phyloP scores from a whole-genome alignment of 1,140 invertebrate genomes.

The Macrotrachela quadricornifera region DNA sequence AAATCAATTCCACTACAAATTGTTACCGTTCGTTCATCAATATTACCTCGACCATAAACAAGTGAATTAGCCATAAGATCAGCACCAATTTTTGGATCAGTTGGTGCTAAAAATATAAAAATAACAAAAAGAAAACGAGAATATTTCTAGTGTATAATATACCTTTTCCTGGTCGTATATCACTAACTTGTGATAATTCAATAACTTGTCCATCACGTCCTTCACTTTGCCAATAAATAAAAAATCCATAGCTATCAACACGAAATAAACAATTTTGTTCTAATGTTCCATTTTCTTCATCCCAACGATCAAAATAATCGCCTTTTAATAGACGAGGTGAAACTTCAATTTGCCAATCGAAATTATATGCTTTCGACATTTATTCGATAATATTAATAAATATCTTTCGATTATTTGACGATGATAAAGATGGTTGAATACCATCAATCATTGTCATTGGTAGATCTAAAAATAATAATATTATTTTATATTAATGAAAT shows the following conservation, averaged over 20 bases:
- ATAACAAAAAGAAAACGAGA: too few species aligned
- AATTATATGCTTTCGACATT: slow-evolving; percentile 91
- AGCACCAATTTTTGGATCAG: too few species aligned
- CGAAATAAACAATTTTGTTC: slow-evolving; percentile 71
- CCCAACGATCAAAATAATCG: slow-evolving; percentile 75
- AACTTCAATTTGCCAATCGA: slow-evolving; percentile 85
- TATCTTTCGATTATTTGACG: too few species aligned
- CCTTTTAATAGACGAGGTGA: slow-evolving; percentile 63
- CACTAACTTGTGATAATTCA: slow-evolving; percentile 86
- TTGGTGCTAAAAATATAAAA: too few species aligned
- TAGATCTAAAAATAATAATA: too few species aligned
- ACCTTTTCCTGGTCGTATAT: slow-evolving; percentile 52
- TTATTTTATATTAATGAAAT: too few species aligned
- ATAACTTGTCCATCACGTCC: slow-evolving; percentile 85
- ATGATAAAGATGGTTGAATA: too few species aligned
- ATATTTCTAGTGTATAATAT: too few species aligned
- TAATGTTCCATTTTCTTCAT: slow-evolving; percentile 71
- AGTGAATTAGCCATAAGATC: slow-evolving; percentile 4
- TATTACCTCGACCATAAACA: slow-evolving; percentile 35
- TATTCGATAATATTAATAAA: background rate
- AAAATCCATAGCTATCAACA: slow-evolving; percentile 95
- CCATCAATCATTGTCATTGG: too few species aligned
- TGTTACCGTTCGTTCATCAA: slow-evolving; percentile 85
- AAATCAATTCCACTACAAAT: slow-evolving; percentile 94
- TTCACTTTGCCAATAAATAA: slow-evolving; percentile 95